A percentile compares a stretch with the other conserved stretches of the same genome.
Conservation (phyloP, 2,113 vertebrate species). For the Lophius piscatorius region DNA sequence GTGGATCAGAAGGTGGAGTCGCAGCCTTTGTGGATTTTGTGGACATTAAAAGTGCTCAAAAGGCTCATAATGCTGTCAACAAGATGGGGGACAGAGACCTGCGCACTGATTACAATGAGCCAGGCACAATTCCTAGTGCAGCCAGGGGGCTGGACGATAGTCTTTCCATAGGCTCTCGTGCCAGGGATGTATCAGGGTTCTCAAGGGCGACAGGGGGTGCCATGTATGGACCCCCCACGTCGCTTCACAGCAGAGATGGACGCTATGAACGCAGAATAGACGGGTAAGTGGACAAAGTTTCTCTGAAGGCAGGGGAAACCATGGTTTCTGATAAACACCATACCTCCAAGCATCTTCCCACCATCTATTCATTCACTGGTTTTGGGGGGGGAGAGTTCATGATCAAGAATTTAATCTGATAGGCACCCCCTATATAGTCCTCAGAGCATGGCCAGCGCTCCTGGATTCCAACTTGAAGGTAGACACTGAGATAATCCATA, state of each 20-base stretch:
- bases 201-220: conserved; percentile 96
- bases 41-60: conserved; percentile 99
- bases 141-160: conserved; percentile 98
- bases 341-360: conserved; percentile 78
- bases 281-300: conserved; percentile 85
- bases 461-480: conserved; percentile 49
- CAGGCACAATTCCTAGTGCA: conserved; percentile 96
- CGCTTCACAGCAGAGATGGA: conserved; percentile 99
- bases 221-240: conserved; percentile 92
- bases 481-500: conserved; percentile 35
- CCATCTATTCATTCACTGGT: conserved; percentile 76
- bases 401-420: conserved; percentile 48
- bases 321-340: conserved; percentile 74
- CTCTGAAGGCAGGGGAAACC: conserved; percentile 78
- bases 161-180: conserved; percentile 91
- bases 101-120: conserved; percentile 99
- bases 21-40: conserved; percentile 99
- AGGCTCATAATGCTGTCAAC: conserved; percentile 99
- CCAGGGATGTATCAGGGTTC: conserved; percentile 99
- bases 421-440: conserved; percentile 52
- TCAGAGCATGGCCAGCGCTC: conserved; percentile 37
- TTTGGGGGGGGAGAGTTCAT: conserved; percentile 58
- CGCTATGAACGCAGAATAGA: conserved; percentile 96
- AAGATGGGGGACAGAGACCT: conserved; percentile 99
- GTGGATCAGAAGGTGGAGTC: conserved; percentile 97